Evolutionary conservation across 53 echinoderm and acorn worm genomes (phyloP).

Genomic region (Glandiceps talaboti): DNA sequence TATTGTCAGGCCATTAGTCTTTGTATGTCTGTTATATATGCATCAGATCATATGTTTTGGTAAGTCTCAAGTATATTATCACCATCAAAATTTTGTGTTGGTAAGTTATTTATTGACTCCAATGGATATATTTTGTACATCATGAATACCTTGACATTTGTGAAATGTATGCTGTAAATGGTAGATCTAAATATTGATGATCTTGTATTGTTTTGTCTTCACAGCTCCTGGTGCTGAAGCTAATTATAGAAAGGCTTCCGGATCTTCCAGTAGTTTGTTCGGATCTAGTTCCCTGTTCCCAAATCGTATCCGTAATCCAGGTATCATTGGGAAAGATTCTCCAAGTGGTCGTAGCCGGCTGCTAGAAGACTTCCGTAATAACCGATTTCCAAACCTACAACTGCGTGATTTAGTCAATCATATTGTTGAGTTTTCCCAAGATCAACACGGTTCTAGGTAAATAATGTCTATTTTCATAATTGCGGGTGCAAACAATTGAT

Average conservation of each 20-base stretch:
- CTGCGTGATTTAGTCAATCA: slow-evolving; percentile 80
- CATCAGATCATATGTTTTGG: too few species aligned
- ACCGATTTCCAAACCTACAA: slow-evolving; percentile 98
- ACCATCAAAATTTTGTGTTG: too few species aligned
- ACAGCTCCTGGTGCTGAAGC: slow-evolving; percentile 58
- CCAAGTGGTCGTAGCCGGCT: slow-evolving; percentile 92
- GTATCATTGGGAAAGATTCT: slow-evolving; percentile 99
- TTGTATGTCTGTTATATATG: too few species aligned
- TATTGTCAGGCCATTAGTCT: too few species aligned
- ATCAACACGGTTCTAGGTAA: neutral
- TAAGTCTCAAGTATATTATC: too few species aligned
- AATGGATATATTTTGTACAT: too few species aligned
- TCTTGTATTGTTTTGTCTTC: neutral
- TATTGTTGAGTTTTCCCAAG: slow-evolving; percentile 96
- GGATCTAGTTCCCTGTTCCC: slow-evolving; percentile 97
- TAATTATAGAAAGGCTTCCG: slow-evolving; percentile 75
- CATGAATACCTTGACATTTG: neutral
- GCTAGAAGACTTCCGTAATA: slow-evolving; percentile 97
- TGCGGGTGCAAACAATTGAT: too few species aligned
- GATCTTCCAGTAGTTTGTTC: slow-evolving; percentile 78
- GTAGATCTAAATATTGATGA: neutral
- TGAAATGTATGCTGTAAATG: neutral
- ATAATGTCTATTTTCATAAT: too few species aligned
- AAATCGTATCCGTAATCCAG: slow-evolving; percentile 89
- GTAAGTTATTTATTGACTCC: too few species aligned